Base-by-base conservation (phyloP, 2,888 invertebrate genomes). In the Pachycephus smyrnensis region DNA sequence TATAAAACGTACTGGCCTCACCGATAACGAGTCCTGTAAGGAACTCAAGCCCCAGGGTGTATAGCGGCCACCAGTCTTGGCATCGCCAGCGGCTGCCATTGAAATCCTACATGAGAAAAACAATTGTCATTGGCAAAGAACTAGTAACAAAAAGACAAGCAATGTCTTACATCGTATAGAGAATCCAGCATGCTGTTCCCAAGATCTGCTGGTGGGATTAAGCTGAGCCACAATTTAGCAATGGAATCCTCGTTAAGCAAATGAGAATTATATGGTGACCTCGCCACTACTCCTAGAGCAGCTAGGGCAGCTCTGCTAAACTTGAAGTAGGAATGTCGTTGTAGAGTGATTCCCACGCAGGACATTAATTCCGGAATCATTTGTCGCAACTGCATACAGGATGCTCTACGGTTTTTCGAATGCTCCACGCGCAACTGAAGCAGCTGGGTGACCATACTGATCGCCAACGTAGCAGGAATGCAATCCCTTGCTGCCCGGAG, bases 61-160 rank as follows among this genome's bases (percentile, higher is more conserved):
- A 91, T 33, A 91, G 81, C 0, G 90, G 88, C 91, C 91, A 91
- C 91, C 91, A 91, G 71, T 91, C 91, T 37, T 91, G 90, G 79
- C 91, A 91, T 11, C 89, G 86, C 91, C 91, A 91, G 2, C 85
- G 83, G 12, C 78, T 81, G 75, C 84, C 88, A 33, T 88, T 76
- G 32, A 82, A 83, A 79, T 91, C 89, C 88, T 89, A 77, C 23
- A 23, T 32, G 73, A 69, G 35, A 80, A 76, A 73, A 33, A 77
- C 33, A 77, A 77, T 68, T 12, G 11, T 23, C 36, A n/a, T 30
- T 35, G 23, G 12, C 11, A 35, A 74, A 23, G 33, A 74, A 6
- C 36, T 30, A 32, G n/a, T 71, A 71, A 33, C 1, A 75, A n/a
- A 69, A 69, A 69, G 9, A 76, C 69, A 1, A 36, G 11, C 4